Base-by-base conservation (phyloP, 2,888 invertebrate genomes). In the Papilio protenor region DNA sequence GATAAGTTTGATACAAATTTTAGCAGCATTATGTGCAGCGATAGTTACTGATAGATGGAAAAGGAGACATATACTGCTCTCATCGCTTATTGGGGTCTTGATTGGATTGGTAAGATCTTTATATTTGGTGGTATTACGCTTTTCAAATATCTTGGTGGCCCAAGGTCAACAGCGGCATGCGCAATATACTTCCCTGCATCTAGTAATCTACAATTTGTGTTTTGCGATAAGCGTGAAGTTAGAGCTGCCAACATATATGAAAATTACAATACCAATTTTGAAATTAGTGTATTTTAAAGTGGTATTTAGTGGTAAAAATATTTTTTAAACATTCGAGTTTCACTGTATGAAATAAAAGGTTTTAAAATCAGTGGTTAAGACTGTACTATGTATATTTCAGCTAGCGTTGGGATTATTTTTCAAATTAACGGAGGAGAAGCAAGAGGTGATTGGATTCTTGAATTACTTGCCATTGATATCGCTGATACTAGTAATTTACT, bases 1-100 rank as follows among this genome's bases (percentile, higher is more conserved):
- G 0, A 84, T 91, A 55, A 90, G 91, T 0, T 23, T 84, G 2
- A 88, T 91, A 18, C 90, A 91, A 74, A 52, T 91, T 18, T 59
- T 85, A 0, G 88, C 90, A 0, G 87, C 88, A 70, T 77, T 90
- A 3, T 85, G 85, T 16, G 85, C 88, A 0, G 81, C 84, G 2
- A n/a, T 85, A n/a, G 81, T 87, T 33, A 86, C 86, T 0, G 87
- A 88, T 72, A 80, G 82, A 72, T 89, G 88, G 81, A 88, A 87
- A 8, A 84, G 90, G 79, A 87, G 85, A 74, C 83, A 84, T 1
- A 85, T 88, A 49, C 77, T 88, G 59, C 70, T 80, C 0, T 64
- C 49, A 0, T 83, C 84, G 4, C 74, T 85, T 0, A 72, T 82
- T 45, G 88, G 85, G 18, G 79, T 84, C 57, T 75, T 82, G 69